Percentiles rank a stretch among this genome's conserved stretches.
These are phyloP conservation scores for Characodon lateralis DNA, from an alignment of 2,797 vertebrate species.

Conservation along the genomic window DNA sequence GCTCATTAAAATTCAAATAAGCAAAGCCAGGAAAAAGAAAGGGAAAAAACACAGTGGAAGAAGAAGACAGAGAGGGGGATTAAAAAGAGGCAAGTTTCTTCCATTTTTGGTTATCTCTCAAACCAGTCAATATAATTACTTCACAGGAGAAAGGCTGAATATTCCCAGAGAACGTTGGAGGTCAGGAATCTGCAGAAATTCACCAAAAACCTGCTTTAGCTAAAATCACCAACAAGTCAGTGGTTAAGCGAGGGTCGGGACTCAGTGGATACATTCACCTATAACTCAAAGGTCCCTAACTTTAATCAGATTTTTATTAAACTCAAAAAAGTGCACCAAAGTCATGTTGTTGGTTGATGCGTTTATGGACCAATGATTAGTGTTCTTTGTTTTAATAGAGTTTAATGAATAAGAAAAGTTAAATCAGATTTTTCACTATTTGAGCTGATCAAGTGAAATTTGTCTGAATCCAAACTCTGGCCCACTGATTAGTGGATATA, in stretches of 20 bases:
- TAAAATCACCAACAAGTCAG: background rate
- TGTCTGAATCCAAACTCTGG: background rate
- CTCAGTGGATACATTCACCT: background rate
- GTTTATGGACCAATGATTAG: background rate
- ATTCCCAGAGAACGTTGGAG: constrained; percentile 32
- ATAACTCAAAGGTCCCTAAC: background rate
- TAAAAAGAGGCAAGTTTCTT: constrained; percentile 58
- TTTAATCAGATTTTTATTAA: background rate
- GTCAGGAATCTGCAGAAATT: constrained; percentile 25
- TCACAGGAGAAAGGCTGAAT: constrained; percentile 35
- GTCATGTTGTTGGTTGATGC: background rate
- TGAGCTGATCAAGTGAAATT: background rate
- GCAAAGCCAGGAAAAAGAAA: constrained; percentile 44
- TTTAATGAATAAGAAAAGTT: background rate
- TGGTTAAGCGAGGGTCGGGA: background rate
- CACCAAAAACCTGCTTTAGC: background rate
- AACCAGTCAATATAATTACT: constrained; percentile 57
- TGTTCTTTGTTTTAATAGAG: background rate
- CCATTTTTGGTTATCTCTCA: constrained; percentile 72
- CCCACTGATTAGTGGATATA: background rate
- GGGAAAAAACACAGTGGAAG: constrained; percentile 16
- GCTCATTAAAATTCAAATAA: constrained; percentile 83
- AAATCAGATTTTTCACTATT: too few species aligned
- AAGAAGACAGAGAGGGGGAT: constrained; percentile 44
- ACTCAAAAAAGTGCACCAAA: background rate